Conservation (phyloP, 2,888 invertebrate species). For the Euzophera pinguis region DNA sequence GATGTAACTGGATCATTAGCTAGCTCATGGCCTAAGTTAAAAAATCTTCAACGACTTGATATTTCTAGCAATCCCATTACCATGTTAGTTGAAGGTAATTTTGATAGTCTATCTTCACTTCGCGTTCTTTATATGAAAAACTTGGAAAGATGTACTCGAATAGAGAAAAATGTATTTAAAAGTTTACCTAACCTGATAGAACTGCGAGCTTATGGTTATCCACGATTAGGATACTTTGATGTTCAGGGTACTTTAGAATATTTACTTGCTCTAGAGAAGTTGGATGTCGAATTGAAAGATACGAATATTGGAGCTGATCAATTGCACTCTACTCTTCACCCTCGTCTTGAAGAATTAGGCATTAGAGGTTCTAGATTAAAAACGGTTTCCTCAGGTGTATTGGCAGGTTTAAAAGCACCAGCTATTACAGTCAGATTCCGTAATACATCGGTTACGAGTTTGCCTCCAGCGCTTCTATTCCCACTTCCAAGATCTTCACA, state of each 20-base stretch:
- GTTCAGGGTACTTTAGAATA: constrained; percentile 90
- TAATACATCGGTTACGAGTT: constrained; percentile 87
- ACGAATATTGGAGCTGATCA: constrained; percentile 89
- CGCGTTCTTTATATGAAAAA: constrained; percentile 83
- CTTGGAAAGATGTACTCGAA: constrained; percentile 84
- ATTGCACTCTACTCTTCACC: constrained; percentile 87
- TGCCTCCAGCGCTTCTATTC: constrained; percentile 91
- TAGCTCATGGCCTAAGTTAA: constrained; percentile 84
- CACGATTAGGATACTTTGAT: constrained; percentile 90
- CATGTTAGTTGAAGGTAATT: constrained; percentile 87
- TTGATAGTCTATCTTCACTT: constrained; percentile 84
- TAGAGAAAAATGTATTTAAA: constrained; percentile 91
- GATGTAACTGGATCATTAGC: constrained; percentile 81
- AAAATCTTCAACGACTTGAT: constrained; percentile 86
- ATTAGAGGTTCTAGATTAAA: constrained; percentile 87
- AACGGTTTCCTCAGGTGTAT: constrained; percentile 89
- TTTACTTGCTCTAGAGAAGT: constrained; percentile 84
- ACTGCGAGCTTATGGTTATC: constrained; percentile 86
- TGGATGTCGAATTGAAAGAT: constrained; percentile 94
- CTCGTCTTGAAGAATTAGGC: constrained; percentile 86
- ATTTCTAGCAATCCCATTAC: constrained; percentile 91
- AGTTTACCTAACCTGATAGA: constrained; percentile 84
- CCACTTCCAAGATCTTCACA: constrained; percentile 92
- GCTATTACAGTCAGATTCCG: constrained; percentile 85
- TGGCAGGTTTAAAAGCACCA: constrained; percentile 89